phyloP scores from a whole-genome alignment of 2,888 invertebrate genomes.

The Xanthia icteritia region DNA sequence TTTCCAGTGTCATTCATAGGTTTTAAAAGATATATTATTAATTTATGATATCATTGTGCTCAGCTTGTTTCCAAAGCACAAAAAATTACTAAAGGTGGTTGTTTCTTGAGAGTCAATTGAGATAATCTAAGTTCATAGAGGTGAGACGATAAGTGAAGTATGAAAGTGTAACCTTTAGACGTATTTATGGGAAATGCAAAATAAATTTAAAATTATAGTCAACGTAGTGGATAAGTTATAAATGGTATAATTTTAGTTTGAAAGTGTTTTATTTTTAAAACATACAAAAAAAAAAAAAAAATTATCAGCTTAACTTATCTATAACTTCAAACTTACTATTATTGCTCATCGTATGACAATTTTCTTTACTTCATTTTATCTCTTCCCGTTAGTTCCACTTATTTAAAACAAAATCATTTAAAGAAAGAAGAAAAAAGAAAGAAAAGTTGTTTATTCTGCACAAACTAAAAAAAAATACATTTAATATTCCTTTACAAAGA shows the following conservation, averaged over 20 bases:
- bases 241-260: too few relatives aligned
- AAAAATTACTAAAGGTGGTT: neutral
- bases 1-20: neutral
- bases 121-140: neutral
- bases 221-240: neutral
- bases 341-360: neutral
- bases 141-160: conserved; percentile 18
- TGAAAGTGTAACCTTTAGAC: conserved; percentile 14
- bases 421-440: too few relatives aligned
- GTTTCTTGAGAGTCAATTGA: conserved; percentile 4
- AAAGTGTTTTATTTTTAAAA: too few relatives aligned
- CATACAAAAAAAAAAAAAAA: too few relatives aligned
- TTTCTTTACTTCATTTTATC: neutral
- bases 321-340: too few relatives aligned
- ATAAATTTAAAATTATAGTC: conserved; percentile 7
- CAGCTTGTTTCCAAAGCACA: neutral
- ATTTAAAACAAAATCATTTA: neutral
- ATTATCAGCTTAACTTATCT: neutral
- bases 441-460: too few relatives aligned
- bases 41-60: neutral
- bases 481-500: too few relatives aligned
- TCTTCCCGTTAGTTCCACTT: neutral
- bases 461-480: too few relatives aligned
- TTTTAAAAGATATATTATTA: neutral
- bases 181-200: neutral